These are phyloP conservation scores for Palythoa caribaeorum DNA, from an alignment of 92 coral and sea anemone species.

Conservation along the genomic window DNA sequence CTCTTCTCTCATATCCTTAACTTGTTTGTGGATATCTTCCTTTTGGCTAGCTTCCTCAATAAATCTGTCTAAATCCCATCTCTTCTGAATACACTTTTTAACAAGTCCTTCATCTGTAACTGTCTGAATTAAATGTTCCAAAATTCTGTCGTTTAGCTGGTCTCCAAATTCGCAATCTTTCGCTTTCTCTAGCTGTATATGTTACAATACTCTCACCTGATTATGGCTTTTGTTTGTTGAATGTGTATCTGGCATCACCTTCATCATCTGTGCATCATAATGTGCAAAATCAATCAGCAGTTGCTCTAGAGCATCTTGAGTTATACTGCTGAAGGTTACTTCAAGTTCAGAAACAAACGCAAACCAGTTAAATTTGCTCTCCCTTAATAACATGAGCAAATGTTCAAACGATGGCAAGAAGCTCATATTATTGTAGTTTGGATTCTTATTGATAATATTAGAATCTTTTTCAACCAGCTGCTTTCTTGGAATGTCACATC, in stretches of 20 bases:
- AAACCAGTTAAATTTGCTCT: constrained; percentile 60
- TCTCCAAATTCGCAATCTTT: no score
- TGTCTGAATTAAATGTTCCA: no score
- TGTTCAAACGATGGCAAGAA: constrained; percentile 46
- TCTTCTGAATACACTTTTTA: no score
- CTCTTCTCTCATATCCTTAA: no score
- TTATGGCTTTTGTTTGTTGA: no score
- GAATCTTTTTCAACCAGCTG: background rate
- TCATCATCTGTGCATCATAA: background rate
- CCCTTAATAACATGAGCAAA: constrained; percentile 34
- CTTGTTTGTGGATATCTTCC: no score
- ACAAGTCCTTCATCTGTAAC: no score
- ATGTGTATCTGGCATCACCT: background rate
- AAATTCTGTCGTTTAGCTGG: no score
- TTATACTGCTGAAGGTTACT: background rate
- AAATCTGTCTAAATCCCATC: no score
- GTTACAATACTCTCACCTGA: no score
- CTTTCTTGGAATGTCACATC: background rate
- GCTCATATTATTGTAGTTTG: background rate
- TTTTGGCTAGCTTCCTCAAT: no score
- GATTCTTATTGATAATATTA: background rate
- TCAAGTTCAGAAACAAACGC: constrained; percentile 21
- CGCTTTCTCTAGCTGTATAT: no score
- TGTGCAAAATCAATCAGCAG: background rate
- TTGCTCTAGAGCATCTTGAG: background rate